phyloP scores from a whole-genome alignment of 2,888 invertebrate genomes.

The Drosophila meridiana region DNA sequence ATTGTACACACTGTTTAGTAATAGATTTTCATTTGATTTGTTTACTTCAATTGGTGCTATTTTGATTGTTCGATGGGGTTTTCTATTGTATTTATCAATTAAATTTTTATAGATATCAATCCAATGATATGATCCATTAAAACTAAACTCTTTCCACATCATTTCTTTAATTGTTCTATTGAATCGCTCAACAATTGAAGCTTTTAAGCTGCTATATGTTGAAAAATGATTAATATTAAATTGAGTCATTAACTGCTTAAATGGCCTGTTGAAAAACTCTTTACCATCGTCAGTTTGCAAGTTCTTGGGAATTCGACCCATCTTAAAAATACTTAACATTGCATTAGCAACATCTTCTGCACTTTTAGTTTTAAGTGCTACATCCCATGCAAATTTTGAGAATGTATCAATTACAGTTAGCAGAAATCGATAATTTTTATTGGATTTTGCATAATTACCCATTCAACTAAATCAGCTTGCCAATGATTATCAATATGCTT shows the following conservation, averaged over 20 bases:
- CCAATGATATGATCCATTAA: conserved; percentile 14
- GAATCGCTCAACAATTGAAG: conserved; percentile 7
- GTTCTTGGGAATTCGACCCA: not conserved
- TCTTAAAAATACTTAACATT: not conserved
- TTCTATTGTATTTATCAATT: conserved; percentile 5
- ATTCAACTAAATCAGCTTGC: conserved; percentile 1
- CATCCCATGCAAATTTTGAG: not conserved
- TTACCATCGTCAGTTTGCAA: not conserved
- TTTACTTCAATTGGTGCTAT: not conserved
- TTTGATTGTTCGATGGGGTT: conserved; percentile 5
- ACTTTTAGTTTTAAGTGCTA: not conserved
- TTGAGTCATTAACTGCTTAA: not conserved
- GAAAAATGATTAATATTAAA: conserved; percentile 1
- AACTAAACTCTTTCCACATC: conserved; percentile 8
- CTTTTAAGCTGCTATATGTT: conserved; percentile 1
- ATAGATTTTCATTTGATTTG: not conserved
- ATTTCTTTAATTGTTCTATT: conserved; percentile 13
- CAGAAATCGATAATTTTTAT: not conserved
- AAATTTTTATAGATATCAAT: conserved; percentile 1
- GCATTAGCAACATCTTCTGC: not conserved
- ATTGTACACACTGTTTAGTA: not conserved
- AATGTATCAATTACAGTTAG: not conserved
- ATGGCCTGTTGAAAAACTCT: not conserved
- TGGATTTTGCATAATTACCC: not conserved
- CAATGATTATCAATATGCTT: not conserved